These are phyloP conservation scores for Chionoecetes opilio DNA, from an alignment of 1,140 invertebrate genomes.

Conservation along the genomic window DNA sequence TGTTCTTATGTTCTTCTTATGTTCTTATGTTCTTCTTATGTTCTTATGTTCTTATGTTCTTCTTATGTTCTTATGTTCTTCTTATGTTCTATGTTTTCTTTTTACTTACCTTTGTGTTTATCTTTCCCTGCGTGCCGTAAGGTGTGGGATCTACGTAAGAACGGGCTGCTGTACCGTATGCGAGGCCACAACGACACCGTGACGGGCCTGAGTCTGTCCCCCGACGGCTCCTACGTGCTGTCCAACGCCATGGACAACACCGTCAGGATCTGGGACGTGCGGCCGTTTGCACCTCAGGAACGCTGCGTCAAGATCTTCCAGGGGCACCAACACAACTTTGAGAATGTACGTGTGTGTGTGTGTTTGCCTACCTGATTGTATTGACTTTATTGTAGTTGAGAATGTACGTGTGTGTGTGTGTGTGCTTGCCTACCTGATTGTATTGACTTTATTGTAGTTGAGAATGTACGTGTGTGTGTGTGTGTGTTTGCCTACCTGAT, in stretches of 20 bases:
- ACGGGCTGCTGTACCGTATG: conserved; percentile 93
- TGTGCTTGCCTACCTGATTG: too few species aligned
- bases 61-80: too few species aligned
- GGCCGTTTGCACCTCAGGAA: conserved; percentile 91
- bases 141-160: conserved; percentile 98
- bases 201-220: conserved; percentile 95
- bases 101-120: too few species aligned
- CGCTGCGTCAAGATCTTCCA: conserved; percentile 96
- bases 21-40: too few species aligned
- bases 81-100: too few species aligned
- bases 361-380: conserved; percentile 48
- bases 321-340: conserved; percentile 99
- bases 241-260: conserved; percentile 99
- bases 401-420: neutral
- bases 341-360: conserved; percentile 84
- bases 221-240: conserved; percentile 96
- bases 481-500: too few species aligned
- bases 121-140: conserved; percentile 82
- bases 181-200: conserved; percentile 97
- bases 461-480: too few species aligned
- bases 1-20: too few species aligned
- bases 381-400: conserved; percentile 51
- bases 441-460: too few species aligned
- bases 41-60: too few species aligned
- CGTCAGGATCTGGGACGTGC: conserved; percentile 89